These are phyloP conservation scores for Didymodactylos carnosus DNA, from an alignment of 2,888 invertebrate species.

Conservation along the genomic window DNA sequence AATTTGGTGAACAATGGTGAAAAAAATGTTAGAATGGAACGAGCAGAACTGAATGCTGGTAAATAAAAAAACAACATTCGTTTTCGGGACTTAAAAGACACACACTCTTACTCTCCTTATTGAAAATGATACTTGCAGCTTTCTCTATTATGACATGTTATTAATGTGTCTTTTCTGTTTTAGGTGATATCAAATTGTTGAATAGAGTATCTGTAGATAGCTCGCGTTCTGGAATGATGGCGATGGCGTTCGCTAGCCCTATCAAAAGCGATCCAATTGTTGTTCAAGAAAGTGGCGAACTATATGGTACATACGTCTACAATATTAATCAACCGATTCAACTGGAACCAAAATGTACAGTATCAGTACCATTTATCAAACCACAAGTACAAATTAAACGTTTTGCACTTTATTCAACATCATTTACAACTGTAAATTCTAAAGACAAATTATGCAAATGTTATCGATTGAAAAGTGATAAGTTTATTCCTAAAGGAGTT, in stretches of 20 bases:
- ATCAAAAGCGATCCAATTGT: not conserved
- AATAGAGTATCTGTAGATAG: not conserved
- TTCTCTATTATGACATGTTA: too few relatives aligned
- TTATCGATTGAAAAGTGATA: not conserved
- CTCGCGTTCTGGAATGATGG: not conserved
- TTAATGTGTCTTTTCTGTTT: not conserved
- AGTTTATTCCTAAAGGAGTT: not conserved
- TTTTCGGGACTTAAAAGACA: too few relatives aligned
- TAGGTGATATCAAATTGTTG: not conserved
- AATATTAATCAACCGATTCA: not conserved
- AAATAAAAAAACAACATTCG: not conserved
- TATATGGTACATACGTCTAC: not conserved
- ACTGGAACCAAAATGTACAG: not conserved
- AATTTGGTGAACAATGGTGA: not conserved
- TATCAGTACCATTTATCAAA: not conserved
- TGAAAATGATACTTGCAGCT: too few relatives aligned
- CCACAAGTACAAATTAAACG: not conserved
- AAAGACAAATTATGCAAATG: not conserved
- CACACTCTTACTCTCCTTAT: too few relatives aligned
- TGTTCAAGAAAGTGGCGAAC: not conserved
- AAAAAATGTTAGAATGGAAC: not conserved
- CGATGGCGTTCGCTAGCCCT: too few relatives aligned
- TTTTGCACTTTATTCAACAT: not conserved
- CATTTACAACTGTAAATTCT: not conserved
- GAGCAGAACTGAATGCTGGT: not conserved